Evolutionary conservation across 2,797 vertebrate genomes (phyloP).

Genomic region (Silurus aristotelis): DNA sequence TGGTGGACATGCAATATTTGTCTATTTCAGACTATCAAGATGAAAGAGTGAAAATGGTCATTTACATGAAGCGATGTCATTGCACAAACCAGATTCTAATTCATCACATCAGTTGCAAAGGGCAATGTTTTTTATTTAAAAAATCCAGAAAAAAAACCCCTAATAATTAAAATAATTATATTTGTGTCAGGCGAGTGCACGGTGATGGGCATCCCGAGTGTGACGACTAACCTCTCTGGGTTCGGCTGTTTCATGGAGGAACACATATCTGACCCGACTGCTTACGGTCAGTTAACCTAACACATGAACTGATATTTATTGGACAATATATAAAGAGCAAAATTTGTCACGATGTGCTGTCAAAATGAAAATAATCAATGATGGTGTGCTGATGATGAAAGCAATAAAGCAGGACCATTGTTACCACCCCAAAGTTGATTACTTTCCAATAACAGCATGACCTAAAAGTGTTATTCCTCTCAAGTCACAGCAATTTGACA

Average conservation of each 20-base stretch:
- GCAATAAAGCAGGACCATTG: background rate
- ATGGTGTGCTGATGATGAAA: background rate
- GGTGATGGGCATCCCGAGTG: conserved; percentile 96
- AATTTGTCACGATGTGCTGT: too few relatives aligned
- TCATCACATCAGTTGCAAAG: too few relatives aligned
- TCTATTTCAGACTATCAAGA: too few relatives aligned
- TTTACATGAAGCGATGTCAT: too few relatives aligned
- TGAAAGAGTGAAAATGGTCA: too few relatives aligned
- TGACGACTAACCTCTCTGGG: conserved; percentile 96
- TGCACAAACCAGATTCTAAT: too few relatives aligned
- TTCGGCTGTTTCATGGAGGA: conserved; percentile 98
- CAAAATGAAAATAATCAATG: background rate
- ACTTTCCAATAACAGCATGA: conserved; percentile 1
- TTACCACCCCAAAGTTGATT: background rate
- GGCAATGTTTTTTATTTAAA: too few relatives aligned
- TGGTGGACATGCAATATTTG: too few relatives aligned
- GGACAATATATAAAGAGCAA: background rate
- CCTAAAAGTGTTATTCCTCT: background rate
- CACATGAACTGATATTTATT: background rate
- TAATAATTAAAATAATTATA: background rate
- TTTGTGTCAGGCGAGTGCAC: conserved; percentile 86
- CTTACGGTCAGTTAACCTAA: conserved; percentile 79
- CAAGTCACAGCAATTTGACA: background rate
- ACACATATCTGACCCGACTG: conserved; percentile 89
- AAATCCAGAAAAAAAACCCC: too few relatives aligned